Percentiles rank a stretch among this genome's conserved stretches.
phyloP scores from a whole-genome alignment of 2,797 vertebrate genomes.

The Halcyon chelicuti region DNA sequence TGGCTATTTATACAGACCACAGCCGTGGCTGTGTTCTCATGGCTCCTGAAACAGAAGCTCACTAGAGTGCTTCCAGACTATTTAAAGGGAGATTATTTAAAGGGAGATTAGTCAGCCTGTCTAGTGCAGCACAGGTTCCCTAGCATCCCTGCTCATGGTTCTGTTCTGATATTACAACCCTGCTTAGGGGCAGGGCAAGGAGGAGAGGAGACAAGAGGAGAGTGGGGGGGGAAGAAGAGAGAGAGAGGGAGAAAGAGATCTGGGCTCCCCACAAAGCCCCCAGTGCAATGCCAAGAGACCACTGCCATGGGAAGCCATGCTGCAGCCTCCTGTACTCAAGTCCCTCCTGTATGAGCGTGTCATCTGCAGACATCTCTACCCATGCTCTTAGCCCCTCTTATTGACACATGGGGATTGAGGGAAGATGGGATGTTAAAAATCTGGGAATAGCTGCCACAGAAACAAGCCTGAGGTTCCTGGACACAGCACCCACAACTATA shows the following conservation, averaged over 20 bases:
- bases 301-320: fast-evolving
- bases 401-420: background rate
- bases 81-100: constrained; percentile 66
- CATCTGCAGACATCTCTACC: background rate
- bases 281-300: background rate
- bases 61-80: constrained; percentile 28
- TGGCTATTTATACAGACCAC: constrained; percentile 31
- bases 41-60: constrained; percentile 45
- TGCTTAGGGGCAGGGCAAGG: background rate
- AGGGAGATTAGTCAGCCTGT: constrained; percentile 56
- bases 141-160: background rate
- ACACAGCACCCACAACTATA: background rate
- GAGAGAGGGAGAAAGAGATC: background rate
- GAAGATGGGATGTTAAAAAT: background rate
- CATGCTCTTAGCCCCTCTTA: background rate
- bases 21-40: background rate
- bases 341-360: fast-evolving
- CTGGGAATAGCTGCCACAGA: constrained; percentile 33
- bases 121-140: constrained; percentile 1
- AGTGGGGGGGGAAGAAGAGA: too few species aligned
- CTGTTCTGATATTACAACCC: background rate
- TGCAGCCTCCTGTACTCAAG: background rate
- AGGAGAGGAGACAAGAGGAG: too few species aligned
- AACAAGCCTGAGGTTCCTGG: constrained; percentile 17
- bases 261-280: background rate